Evolutionary conservation across 2,797 vertebrate species (phyloP), one percentile per base, ranked within the genome.

Genomic region (Cirrhinus molitorella): DNA sequence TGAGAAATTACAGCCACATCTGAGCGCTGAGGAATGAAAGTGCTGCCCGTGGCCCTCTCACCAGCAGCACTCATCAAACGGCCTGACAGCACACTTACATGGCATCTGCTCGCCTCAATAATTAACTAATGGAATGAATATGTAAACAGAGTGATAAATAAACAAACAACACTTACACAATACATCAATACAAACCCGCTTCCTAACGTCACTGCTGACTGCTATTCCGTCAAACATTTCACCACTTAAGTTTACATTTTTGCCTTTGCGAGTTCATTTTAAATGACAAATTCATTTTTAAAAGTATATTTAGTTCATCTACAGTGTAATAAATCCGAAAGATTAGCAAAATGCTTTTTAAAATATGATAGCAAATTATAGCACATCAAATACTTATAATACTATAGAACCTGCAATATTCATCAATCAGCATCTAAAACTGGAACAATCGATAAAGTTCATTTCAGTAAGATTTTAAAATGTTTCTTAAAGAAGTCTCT

Each of bases 41-140:
- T 40, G n/a, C 53, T 55, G 57, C 40, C 37, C 34, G 19, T 49
- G 59, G 61, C 78, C 45, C 79, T 51, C 47, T 85, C 55, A 65
- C 75, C 37, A 63, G 70, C 55, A 47, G 28, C 68, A 70, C 80
- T 85, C 83, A 88, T 88, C 77, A 51, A 43, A 79, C n/a, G 17
- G 53, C 21, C 72, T 81, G 78, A 84, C 83, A 85, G 74, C 66
- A 71, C 31, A 71, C 80, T 81, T 55, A 85, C 73, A 79, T 43
- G 82, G 61, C 85, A 85, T 83, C 83, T 87, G 81, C 66, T 19
- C 21, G 28, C 72, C 79, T 82, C 76, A 85, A 78, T 85, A 87
- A 86, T 87, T 81, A 81, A 85, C 78, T 87, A 72, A 75, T 80
- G 72, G 82, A 83, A 72, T 80, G 73, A 87, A 86, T 85, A 86